Evolutionary conservation across 64 coral and sea anemone genomes (phyloP), one percentile per base, ranked within the genome.

Genomic region (Hydrozoanthus tunicans): DNA sequence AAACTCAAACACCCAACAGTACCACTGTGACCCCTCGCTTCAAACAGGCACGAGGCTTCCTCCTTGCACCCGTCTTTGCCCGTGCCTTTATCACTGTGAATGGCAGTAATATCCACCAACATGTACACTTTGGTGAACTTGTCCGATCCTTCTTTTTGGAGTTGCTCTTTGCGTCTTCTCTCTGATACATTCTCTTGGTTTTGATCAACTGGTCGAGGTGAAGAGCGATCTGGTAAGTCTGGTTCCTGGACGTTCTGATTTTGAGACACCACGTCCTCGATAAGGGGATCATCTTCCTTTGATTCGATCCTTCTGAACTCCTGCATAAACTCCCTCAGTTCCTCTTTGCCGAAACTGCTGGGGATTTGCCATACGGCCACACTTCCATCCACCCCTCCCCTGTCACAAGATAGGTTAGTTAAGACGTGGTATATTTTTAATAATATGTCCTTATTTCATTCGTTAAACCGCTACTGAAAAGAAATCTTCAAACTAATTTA

Each of bases 331-430:
- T 74, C 74, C 23, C 58, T 57, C 4, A 88, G 68, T 24, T 88
- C 68, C 6, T 88, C 84, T 56, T 88, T 88, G 84, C 69, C 61
- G 6, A 88, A 70, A 24, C 56, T 88, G 27, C 24, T 74, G 23
- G 69, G 84, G 24, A 88, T 73, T 59, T 73, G 68, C 84, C 84
- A 88, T 5, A 73, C 84, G 9, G 67, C 70, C 5, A 88, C 84
- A 61, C 24, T 55, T 51, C 84, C 84, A 3, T 88, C 84, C 57
- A 88, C 84, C 59, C 84, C 84, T n/a, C 84, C 84, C 84, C 84
- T 88, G 56, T 73, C 17, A 52, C 7, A 73, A 73, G 7, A 73
- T 3, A 73, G 60, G 9, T 5, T 61, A 25, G 32, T 43, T 0
- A 43, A 43, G 32, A 43, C 17, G 9, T 25, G 17, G 27, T 10